phyloP scores from a whole-genome alignment of 2,888 invertebrate species.

The Drosophila ezoana region DNA sequence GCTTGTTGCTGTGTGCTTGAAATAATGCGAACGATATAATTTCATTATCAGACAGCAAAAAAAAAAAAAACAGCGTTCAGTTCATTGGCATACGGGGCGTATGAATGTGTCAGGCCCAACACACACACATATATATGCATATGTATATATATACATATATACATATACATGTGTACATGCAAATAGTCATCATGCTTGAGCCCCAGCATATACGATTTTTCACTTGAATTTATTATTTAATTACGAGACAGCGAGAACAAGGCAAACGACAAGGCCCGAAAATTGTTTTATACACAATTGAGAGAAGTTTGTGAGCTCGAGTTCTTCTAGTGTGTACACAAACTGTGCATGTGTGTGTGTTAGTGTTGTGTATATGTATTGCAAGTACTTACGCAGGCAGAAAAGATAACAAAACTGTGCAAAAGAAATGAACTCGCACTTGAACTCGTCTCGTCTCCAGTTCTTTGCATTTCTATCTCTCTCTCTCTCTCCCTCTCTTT shows the following conservation, averaged over 20 bases:
- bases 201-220: conserved; percentile 31
- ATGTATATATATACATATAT: neutral
- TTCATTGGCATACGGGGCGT: conserved; percentile 71
- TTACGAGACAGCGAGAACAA: conserved; percentile 39
- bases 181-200: conserved; percentile 46
- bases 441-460: conserved; percentile 26
- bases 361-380: neutral
- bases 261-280: conserved; percentile 13
- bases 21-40: conserved; percentile 81
- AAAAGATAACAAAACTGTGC: conserved; percentile 31
- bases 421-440: conserved; percentile 39
- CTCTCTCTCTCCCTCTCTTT: neutral
- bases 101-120: conserved; percentile 45
- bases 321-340: conserved; percentile 12
- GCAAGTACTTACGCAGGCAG: conserved; percentile 26
- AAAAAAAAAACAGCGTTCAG: conserved; percentile 42
- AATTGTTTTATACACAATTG: conserved; percentile 7
- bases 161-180: conserved; percentile 4
- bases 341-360: neutral
- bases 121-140: neutral
- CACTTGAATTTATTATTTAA: conserved; percentile 73
- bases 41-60: conserved; percentile 76
- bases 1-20: conserved; percentile 64
- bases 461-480: conserved; percentile 12
- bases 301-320: conserved; percentile 11